Evolutionary conservation across 2,113 vertebrate species (phyloP), one percentile per base, ranked within the genome.

Genomic region (Manacus vitellinus): DNA sequence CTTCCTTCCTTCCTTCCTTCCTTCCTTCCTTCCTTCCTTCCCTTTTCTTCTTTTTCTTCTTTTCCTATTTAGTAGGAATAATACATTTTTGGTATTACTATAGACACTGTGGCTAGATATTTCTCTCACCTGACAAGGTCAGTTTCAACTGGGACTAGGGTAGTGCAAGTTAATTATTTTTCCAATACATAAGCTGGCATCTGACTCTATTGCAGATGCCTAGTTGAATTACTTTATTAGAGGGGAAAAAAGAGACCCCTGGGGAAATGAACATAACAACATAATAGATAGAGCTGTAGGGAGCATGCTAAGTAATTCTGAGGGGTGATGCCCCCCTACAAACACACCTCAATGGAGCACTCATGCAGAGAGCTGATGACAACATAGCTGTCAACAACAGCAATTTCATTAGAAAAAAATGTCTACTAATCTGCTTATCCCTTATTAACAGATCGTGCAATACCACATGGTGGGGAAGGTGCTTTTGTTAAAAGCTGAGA

Each of bases 341-440:
- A 43, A 83, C 59, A 83, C 59, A 61, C 67, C 68, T 83, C 72
- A 84, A 3, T 12, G 43, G 88, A 80, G 88, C 85, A 74, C 31
- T 95, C 95, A 96, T 90, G 94, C 85, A 70, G 59, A 94, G 92
- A 95, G 81, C 82, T 86, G 65, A 37, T 77, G 94, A 96, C 95
- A 96, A 67, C 30, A n/a, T 30, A 56, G 27, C 74, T 90, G 58
- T 70, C 54, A 79, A 74, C 59, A 83, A 41, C 83, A 59, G 51
- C 63, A 83, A 67, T 74, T 85, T 80, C 75, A 68, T 80, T 81
- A 59, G 65, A 25, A 89, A 92, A 91, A 62, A 85, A 70, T 8
- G 16, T 23, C 67, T 43, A 20, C 19, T 77, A 71, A 90, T n/a
- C 67, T 77, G 75, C 76, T 95, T 94, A 90, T 68, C 75, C 96